Evolutionary conservation across 2,113 vertebrate genomes (phyloP).

Genomic region (Herpetotheres cachinnans): DNA sequence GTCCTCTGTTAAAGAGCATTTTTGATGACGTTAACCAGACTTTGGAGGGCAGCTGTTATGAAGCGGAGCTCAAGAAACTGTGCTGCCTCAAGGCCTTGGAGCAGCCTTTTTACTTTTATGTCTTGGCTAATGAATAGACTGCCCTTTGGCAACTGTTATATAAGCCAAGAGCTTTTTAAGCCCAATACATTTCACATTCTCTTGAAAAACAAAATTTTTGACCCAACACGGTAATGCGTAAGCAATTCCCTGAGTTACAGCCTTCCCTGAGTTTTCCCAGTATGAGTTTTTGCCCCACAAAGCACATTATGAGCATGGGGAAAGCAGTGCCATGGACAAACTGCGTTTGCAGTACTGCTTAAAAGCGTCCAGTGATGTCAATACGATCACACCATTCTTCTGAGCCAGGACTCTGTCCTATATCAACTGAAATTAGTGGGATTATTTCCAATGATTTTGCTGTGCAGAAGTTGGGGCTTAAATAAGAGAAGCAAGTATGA

Average conservation of each 20-base stretch:
- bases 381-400: background rate
- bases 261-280: background rate
- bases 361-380: background rate
- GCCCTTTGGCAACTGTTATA: slow-evolving; percentile 46
- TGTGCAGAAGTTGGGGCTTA: background rate
- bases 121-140: slow-evolving; percentile 28
- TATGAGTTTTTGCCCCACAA: background rate
- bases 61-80: slow-evolving; percentile 12
- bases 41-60: slow-evolving; percentile 35
- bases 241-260: background rate
- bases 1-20: background rate
- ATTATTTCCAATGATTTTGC: background rate
- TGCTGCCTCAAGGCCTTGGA: slow-evolving; percentile 24
- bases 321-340: background rate
- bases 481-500: background rate
- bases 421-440: background rate
- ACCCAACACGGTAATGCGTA: background rate
- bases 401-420: background rate
- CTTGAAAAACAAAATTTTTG: background rate
- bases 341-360: background rate
- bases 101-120: slow-evolving; percentile 47
- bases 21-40: slow-evolving; percentile 34
- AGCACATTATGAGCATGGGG: background rate
- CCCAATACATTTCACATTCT: slow-evolving; percentile 5
- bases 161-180: slow-evolving; percentile 20